A percentile compares a stretch with the other conserved stretches of the same genome.
These are phyloP conservation scores for Champsocephalus esox DNA, from an alignment of 2,797 vertebrate genomes.

Conservation along the genomic window DNA sequence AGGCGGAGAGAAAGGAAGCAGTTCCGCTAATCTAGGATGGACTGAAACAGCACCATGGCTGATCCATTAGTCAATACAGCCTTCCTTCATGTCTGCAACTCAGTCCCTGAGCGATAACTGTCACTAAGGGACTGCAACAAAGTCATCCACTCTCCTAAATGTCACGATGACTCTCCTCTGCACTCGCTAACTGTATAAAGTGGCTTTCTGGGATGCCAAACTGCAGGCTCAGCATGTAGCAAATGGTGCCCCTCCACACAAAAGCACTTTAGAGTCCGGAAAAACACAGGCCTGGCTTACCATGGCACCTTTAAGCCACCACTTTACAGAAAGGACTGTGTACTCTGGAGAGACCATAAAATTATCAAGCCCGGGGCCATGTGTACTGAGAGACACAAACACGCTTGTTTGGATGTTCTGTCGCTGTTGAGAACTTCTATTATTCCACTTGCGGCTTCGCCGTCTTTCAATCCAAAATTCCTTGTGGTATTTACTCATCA, in stretches of 20 bases:
- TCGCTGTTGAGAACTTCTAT: constrained; percentile 29
- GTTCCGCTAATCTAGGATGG: constrained; percentile 31
- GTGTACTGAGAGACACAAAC: constrained; percentile 44
- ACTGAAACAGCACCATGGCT: constrained; percentile 32
- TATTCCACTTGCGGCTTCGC: constrained; percentile 1
- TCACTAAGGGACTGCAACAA: constrained; percentile 46
- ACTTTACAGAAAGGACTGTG: constrained; percentile 65
- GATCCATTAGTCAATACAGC: constrained; percentile 44
- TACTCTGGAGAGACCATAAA: constrained; percentile 63
- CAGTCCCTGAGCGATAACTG: constrained; percentile 39
- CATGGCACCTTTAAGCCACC: constrained; percentile 53
- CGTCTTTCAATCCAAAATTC: constrained; percentile 9
- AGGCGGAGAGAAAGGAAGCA: constrained; percentile 11
- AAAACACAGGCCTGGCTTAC: constrained; percentile 35
- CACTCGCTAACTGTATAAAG: constrained; percentile 73
- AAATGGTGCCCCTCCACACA: constrained; percentile 79
- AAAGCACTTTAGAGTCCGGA: constrained; percentile 79
- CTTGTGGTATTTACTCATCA: constrained; percentile 57
- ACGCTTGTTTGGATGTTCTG: constrained; percentile 39
- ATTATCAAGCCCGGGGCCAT: constrained; percentile 32
- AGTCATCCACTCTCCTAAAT: constrained; percentile 65
- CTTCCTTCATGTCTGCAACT: constrained; percentile 7
- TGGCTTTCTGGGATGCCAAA: constrained; percentile 76
- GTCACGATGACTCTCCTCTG: constrained; percentile 54
- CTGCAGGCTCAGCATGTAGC: constrained; percentile 82